Conservation (phyloP, 2,888 invertebrate species). For the Brachynemurus nebulosus region DNA sequence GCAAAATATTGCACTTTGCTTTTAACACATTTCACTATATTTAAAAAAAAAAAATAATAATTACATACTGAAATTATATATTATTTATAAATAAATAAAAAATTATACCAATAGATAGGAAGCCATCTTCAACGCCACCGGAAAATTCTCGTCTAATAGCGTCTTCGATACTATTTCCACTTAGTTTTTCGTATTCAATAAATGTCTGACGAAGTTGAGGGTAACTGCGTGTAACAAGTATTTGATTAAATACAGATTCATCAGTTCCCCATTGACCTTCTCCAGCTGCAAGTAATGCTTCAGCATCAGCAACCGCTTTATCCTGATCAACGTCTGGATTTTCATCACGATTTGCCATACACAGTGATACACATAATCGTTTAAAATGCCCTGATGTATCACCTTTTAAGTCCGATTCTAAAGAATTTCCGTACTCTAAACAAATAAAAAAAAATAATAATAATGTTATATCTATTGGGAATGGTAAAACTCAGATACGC, state of each 20-base stretch:
- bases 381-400: slow-evolving; percentile 96
- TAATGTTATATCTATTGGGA: not conserved
- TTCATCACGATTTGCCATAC: slow-evolving; percentile 83
- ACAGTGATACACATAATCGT: slow-evolving; percentile 74
- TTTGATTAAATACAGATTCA: slow-evolving; percentile 75
- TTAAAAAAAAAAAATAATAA: too few relatives aligned
- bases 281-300: slow-evolving; percentile 60
- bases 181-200: slow-evolving; percentile 66
- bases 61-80: not conserved
- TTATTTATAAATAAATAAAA: not conserved
- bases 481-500: too few relatives aligned
- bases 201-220: slow-evolving; percentile 77
- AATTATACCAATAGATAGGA: slow-evolving; percentile 73
- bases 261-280: slow-evolving; percentile 84
- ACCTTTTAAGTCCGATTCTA: slow-evolving; percentile 77
- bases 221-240: slow-evolving; percentile 76
- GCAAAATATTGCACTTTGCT: slow-evolving; percentile 88
- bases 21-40: slow-evolving; percentile 75
- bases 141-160: slow-evolving; percentile 82
- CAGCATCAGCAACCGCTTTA: slow-evolving; percentile 70
- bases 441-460: slow-evolving; percentile 17
- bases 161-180: slow-evolving; percentile 72
- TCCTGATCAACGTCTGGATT: slow-evolving; percentile 71
- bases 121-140: slow-evolving; percentile 71
- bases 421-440: slow-evolving; percentile 62